phyloP scores from a whole-genome alignment of 2,797 vertebrate genomes.

The Gymnoscopelus microlampas region DNA sequence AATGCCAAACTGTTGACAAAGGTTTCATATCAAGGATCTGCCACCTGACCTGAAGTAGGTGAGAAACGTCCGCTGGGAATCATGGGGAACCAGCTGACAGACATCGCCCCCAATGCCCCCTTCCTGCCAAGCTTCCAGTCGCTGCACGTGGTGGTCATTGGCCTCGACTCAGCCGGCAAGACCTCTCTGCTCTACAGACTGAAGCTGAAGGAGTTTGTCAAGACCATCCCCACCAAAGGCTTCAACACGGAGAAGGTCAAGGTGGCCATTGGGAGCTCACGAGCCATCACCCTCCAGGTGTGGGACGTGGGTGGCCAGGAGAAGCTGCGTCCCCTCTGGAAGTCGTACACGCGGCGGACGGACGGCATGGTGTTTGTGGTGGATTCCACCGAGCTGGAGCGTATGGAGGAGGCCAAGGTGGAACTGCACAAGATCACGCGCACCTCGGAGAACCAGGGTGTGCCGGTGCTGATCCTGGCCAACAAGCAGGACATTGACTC shows the following conservation, averaged over 20 bases:
- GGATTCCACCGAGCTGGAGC: constrained; percentile 86
- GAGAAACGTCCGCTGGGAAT: constrained; percentile 51
- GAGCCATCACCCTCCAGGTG: constrained; percentile 87
- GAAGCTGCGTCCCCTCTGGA: constrained; percentile 90
- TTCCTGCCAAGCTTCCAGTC: constrained; percentile 88
- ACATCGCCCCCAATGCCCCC: constrained; percentile 84
- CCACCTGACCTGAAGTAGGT: constrained; percentile 64
- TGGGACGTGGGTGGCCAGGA: constrained; percentile 94
- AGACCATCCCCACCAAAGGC: constrained; percentile 90
- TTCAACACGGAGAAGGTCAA: constrained; percentile 93
- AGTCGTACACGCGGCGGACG: constrained; percentile 89
- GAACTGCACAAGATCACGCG: constrained; percentile 90
- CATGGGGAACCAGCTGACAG: constrained; percentile 93
- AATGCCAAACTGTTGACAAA: constrained; percentile 66
- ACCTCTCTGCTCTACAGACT: constrained; percentile 90
- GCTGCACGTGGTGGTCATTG: constrained; percentile 89
- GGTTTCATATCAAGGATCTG: constrained; percentile 50
- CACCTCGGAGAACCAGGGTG: constrained; percentile 90
- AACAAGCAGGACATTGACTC: constrained; percentile 89
- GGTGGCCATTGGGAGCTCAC: constrained; percentile 82
- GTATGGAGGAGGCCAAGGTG: constrained; percentile 90
- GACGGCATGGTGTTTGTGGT: constrained; percentile 92
- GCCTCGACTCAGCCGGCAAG: constrained; percentile 88
- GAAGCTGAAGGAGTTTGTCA: constrained; percentile 90
- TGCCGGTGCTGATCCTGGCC: constrained; percentile 88